Evolutionary conservation across 1,140 invertebrate genomes (phyloP).

Genomic region (Heterodera schachtii): DNA sequence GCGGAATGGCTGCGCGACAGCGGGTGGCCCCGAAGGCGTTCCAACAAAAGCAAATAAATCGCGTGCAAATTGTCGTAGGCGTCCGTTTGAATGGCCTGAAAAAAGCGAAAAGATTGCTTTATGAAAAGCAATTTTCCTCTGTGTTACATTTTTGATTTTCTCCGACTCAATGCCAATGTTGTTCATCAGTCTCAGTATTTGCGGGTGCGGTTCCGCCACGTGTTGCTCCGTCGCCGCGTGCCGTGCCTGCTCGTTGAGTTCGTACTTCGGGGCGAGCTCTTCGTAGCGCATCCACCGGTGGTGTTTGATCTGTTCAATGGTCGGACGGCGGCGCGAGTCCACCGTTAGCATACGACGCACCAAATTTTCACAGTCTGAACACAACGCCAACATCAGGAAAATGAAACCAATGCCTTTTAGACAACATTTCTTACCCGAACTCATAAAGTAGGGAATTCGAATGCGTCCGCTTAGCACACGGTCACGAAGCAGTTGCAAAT

Average conservation of each 20-base stretch:
- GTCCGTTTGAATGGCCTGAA: conserved; percentile 75
- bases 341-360: conserved; percentile 90
- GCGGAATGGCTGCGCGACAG: conserved; percentile 30
- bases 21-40: conserved; percentile 69
- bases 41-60: conserved; percentile 87
- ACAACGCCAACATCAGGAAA: neutral
- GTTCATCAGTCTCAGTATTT: conserved; percentile 88
- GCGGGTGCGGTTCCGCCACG: conserved; percentile 80
- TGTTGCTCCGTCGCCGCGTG: neutral
- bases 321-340: conserved; percentile 80
- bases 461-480: conserved; percentile 88
- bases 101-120: neutral
- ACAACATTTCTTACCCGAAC: conserved; percentile 74
- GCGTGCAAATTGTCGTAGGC: conserved; percentile 92
- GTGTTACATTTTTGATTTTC: conserved; percentile 77
- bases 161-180: conserved; percentile 85
- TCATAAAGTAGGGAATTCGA: conserved; percentile 96
- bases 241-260: conserved; percentile 9
- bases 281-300: conserved; percentile 81
- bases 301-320: conserved; percentile 80
- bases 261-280: conserved; percentile 65
- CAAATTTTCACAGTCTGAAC: conserved; percentile 84
- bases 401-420: too few species aligned
- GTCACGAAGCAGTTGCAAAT: conserved; percentile 82
- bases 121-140: neutral